Conservation (phyloP, 2,113 vertebrate genomes). For the Hemichromis elongatus region DNA sequence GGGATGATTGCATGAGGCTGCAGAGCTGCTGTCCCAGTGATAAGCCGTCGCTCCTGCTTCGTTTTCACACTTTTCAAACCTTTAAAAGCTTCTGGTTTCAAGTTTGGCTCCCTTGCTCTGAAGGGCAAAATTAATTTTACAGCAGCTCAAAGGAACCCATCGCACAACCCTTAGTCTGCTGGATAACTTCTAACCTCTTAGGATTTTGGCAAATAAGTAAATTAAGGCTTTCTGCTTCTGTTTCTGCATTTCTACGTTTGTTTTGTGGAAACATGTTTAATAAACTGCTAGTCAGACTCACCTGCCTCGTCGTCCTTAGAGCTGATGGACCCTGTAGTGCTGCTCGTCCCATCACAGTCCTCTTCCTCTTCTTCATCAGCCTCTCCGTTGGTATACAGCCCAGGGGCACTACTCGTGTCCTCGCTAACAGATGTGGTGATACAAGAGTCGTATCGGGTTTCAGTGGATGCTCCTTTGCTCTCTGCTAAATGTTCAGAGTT, state of each 20-base stretch:
- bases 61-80: slow-evolving; percentile 47
- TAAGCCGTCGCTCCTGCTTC: slow-evolving; percentile 21
- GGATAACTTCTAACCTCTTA: neutral
- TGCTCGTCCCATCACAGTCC: slow-evolving; percentile 65
- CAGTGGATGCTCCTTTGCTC: slow-evolving; percentile 61
- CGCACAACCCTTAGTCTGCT: neutral
- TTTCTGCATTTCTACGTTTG: neutral
- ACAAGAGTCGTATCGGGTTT: slow-evolving; percentile 36
- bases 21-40: slow-evolving; percentile 45
- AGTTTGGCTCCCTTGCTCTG: slow-evolving; percentile 23
- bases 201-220: neutral
- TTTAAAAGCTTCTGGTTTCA: slow-evolving; percentile 26
- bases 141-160: neutral
- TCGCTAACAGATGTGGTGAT: neutral
- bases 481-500: slow-evolving; percentile 63
- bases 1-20: slow-evolving; percentile 31
- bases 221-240: neutral
- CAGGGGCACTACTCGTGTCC: slow-evolving; percentile 53
- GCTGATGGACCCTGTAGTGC: slow-evolving; percentile 63
- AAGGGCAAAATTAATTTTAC: slow-evolving; percentile 10
- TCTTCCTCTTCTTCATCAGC: slow-evolving; percentile 45
- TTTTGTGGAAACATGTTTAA: neutral
- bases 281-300: slow-evolving; percentile 67
- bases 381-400: slow-evolving; percentile 51
- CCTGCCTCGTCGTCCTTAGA: slow-evolving; percentile 75